phyloP scores from a whole-genome alignment of 2,113 vertebrate species.

The Pyxicephalus adspersus region DNA sequence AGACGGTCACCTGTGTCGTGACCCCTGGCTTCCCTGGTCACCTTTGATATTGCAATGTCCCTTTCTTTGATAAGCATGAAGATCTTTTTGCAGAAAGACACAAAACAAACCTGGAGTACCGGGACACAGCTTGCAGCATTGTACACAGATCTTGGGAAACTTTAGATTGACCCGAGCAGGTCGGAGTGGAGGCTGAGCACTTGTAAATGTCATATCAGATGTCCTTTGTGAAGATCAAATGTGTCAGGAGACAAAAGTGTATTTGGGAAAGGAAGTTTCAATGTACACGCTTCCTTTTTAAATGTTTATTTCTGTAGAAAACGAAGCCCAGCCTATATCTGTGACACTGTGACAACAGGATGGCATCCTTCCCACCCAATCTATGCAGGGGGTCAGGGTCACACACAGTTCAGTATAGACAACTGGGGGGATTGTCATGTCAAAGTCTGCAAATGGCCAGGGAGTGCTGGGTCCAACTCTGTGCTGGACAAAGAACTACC shows the following conservation, averaged over 20 bases:
- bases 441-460: not conserved
- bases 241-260: slow-evolving; percentile 43
- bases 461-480: too few species aligned
- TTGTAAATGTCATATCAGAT: slow-evolving; percentile 33
- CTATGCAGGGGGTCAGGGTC: slow-evolving; percentile 43
- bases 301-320: slow-evolving; percentile 54
- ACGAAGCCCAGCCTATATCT: slow-evolving; percentile 22
- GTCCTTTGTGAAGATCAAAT: slow-evolving; percentile 51
- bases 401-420: slow-evolving; percentile 11
- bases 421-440: not conserved
- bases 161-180: not conserved
- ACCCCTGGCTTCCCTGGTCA: slow-evolving; percentile 39
- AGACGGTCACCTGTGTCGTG: slow-evolving; percentile 41
- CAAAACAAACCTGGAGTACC: not conserved
- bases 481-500: too few species aligned
- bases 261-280: slow-evolving; percentile 50
- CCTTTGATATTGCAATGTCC: slow-evolving; percentile 62
- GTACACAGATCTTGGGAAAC: slow-evolving; percentile 11
- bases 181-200: not conserved
- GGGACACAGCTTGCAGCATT: not conserved
- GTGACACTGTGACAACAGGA: slow-evolving; percentile 50
- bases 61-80: slow-evolving; percentile 62
- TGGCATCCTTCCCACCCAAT: slow-evolving; percentile 20
- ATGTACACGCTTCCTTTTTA: slow-evolving; percentile 45
- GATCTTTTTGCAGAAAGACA: slow-evolving; percentile 35